Evolutionary conservation across 2,797 vertebrate genomes (phyloP).

Genomic region (Rousettus madagascariensis): DNA sequence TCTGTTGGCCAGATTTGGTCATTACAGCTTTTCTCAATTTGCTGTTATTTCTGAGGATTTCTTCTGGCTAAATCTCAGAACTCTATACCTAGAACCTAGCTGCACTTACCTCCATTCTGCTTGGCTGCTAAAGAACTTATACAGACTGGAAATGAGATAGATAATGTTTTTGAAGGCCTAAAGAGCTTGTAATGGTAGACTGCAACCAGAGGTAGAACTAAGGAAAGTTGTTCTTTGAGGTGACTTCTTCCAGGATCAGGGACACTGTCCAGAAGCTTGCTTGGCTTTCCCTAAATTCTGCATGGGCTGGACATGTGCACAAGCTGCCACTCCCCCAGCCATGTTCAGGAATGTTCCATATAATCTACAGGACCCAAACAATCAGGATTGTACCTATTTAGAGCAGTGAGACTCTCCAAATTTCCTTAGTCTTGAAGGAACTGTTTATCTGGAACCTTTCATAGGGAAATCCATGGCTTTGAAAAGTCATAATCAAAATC

Average conservation of each 20-base stretch:
- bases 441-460: neutral
- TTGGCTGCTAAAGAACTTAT: constrained; percentile 7
- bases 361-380: neutral
- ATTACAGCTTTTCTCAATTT: neutral
- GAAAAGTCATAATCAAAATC: neutral
- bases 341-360: neutral
- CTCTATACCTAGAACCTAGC: neutral
- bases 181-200: neutral
- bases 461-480: constrained; percentile 25
- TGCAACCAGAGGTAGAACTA: neutral
- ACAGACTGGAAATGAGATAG: neutral
- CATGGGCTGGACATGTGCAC: neutral
- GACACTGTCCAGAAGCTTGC: neutral
- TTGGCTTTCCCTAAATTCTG: neutral
- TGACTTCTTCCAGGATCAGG: neutral
- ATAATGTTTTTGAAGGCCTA: neutral
- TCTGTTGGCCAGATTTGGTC: neutral
- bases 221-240: neutral
- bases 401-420: neutral
- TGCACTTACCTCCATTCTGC: neutral
- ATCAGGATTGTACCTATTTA: neutral
- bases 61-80: constrained; percentile 11
- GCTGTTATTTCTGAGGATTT: neutral
- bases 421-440: neutral
- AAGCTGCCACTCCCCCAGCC: neutral